Evolutionary conservation across 2,797 vertebrate genomes (phyloP), one percentile per base, ranked within the genome.

Genomic region (Propithecus perrieri): DNA sequence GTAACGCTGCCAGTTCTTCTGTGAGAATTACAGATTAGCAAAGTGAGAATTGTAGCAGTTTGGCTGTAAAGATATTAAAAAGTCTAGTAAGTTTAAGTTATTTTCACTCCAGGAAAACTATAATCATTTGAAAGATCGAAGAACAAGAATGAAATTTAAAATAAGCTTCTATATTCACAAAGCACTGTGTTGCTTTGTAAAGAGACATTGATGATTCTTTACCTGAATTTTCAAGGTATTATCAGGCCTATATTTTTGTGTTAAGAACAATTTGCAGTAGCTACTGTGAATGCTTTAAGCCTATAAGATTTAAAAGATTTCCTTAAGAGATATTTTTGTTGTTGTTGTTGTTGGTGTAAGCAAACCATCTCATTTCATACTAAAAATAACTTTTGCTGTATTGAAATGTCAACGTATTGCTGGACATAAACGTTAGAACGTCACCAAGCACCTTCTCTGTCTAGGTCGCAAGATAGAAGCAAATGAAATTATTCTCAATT

Each of bases 1-100:
- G 95, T 97, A 98, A 91, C 87, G 96, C 96, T 98, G 98, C 98
- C 98, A 98, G 98, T 96, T 98, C 98, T 97, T 97, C 98, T 98
- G 98, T 97, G 98, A 98, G 98, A 98, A 98, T 98, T 98, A 98
- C 98, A 98, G 98, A 98, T 98, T 98, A 98, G 98, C 97, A 98
- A 98, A 98, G 98, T 98, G 98, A 98, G 98, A 98, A 98, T 95
- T 98, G 97, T 98, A 98, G 96, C 98, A 98, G 97, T 98, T 97
- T 98, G 98, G 97, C 98, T 98, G 97, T 95, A 98, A 98, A 98
- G 98, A 98, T 98, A 98, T 98, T 98, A 98, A 98, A 98, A 98
- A 98, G 98, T 98, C 98, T 98, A 98, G 98, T 97, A 98, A 98
- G 97, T 98, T 98, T 98, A 98, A 97, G 97, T 98, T 98, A 97